phyloP scores from a whole-genome alignment of 1,140 invertebrate genomes.

The Drosophila novamexicana region DNA sequence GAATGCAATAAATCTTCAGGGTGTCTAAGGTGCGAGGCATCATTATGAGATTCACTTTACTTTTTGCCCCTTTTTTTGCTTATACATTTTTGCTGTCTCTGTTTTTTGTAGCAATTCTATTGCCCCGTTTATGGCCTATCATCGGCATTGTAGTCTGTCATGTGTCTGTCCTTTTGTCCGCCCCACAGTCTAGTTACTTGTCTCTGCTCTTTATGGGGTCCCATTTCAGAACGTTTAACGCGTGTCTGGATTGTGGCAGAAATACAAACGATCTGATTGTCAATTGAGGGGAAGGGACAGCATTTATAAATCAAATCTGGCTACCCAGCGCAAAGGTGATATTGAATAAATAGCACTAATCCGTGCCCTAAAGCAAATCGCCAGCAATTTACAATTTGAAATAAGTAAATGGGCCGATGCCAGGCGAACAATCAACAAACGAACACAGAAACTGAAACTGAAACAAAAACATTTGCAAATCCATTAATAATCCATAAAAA shows the following conservation, averaged over 20 bases:
- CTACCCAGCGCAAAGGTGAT: background rate
- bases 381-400: conserved; percentile 52
- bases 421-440: background rate
- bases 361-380: conserved; percentile 42
- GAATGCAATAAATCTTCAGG: background rate
- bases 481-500: conserved; percentile 80
- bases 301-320: conserved; percentile 33
- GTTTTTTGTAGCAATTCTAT: conserved; percentile 37
- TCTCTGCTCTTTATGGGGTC: conserved; percentile 33
- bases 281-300: conserved; percentile 3
- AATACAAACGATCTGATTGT: conserved; percentile 1
- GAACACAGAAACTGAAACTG: background rate
- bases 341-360: conserved; percentile 43
- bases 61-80: background rate
- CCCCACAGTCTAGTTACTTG: conserved; percentile 2
- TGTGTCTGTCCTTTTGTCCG: conserved; percentile 8
- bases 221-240: conserved; percentile 36
- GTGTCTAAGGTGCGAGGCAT: conserved; percentile 2
- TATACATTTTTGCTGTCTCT: conserved; percentile 29
- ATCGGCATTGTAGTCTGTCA: conserved; percentile 15
- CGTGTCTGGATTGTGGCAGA: conserved; percentile 31
- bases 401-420: conserved; percentile 42
- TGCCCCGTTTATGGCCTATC: conserved; percentile 36
- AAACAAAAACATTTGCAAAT: conserved; percentile 41
- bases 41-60: background rate